Percentiles rank a stretch among this genome's conserved stretches.
Conservation (phyloP, 2,113 vertebrate species). For the Emberiza fucata region DNA sequence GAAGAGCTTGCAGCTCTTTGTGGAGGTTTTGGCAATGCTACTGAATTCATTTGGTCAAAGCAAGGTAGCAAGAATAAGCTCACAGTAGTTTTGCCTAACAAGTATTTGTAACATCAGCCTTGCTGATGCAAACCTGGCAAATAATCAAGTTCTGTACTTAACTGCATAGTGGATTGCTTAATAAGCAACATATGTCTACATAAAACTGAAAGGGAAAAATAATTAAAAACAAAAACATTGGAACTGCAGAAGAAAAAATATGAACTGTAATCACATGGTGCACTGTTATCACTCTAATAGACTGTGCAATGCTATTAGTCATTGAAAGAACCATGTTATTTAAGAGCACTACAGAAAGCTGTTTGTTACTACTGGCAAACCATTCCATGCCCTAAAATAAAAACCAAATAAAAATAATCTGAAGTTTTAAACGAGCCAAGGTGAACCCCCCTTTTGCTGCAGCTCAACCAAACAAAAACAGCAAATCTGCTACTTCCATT, state of each 20-base stretch:
- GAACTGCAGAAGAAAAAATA: background rate
- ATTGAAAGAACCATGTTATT: background rate
- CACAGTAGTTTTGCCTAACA: background rate
- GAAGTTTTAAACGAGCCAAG: background rate
- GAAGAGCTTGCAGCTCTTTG: background rate
- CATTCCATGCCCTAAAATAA: background rate
- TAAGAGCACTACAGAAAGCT: background rate
- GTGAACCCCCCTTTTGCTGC: background rate
- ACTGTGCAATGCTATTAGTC: background rate
- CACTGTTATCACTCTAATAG: background rate
- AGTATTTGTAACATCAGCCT: background rate
- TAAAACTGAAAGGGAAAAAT: background rate
- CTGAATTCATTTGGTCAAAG: background rate
- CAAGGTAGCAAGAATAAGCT: background rate
- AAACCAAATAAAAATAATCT: background rate
- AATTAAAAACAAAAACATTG: background rate
- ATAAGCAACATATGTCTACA: background rate
- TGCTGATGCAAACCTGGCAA: background rate
- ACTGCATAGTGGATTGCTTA: background rate
- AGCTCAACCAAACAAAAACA: background rate
- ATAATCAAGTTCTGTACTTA: background rate
- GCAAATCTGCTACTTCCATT: background rate
- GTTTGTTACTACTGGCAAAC: background rate
- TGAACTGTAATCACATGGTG: background rate
- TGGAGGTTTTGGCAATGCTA: background rate